phyloP scores from a whole-genome alignment of 2,113 vertebrate genomes.

The Misgurnus anguillicaudatus region DNA sequence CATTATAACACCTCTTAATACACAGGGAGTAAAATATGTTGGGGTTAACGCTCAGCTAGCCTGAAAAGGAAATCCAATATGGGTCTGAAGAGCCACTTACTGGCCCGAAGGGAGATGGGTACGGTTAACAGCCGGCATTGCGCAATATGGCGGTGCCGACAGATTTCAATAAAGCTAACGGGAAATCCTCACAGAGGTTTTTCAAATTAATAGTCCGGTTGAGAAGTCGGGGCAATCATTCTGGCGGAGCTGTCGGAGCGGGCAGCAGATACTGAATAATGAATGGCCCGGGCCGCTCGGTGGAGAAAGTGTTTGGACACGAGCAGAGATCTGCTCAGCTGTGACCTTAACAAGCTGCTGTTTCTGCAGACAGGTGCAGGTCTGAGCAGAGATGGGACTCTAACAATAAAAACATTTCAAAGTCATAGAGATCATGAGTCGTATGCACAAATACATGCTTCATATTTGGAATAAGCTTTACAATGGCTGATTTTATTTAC shows the following conservation, averaged over 20 bases:
- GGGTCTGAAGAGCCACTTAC: constrained; percentile 40
- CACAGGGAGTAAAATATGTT: not conserved
- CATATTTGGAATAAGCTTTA: not conserved
- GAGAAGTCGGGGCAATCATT: constrained; percentile 48
- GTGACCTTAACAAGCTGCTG: constrained; percentile 43
- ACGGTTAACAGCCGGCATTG: constrained; percentile 42
- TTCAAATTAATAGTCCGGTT: constrained; percentile 50
- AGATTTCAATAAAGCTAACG: constrained; percentile 55
- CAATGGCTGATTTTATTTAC: no score
- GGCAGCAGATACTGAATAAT: constrained; percentile 48
- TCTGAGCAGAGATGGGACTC: constrained; percentile 3
- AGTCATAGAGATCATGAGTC: constrained; percentile 11
- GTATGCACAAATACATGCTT: not conserved
- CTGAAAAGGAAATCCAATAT: constrained; percentile 20
- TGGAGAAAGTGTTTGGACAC: constrained; percentile 13
- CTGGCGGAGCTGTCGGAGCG: constrained; percentile 41
- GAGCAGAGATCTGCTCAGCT: constrained; percentile 31
- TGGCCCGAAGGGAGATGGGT: constrained; percentile 14
- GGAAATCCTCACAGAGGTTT: constrained; percentile 46
- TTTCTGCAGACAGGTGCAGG: constrained; percentile 20
- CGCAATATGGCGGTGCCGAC: constrained; percentile 39
- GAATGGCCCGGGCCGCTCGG: constrained; percentile 21
- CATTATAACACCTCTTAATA: not conserved
- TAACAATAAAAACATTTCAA: constrained; percentile 30
- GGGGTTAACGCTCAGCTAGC: not conserved